Percentiles rank a stretch among this genome's conserved stretches.
phyloP scores from a whole-genome alignment of 2,888 invertebrate species.

The Scaptodrosophila latifasciaeformis region DNA sequence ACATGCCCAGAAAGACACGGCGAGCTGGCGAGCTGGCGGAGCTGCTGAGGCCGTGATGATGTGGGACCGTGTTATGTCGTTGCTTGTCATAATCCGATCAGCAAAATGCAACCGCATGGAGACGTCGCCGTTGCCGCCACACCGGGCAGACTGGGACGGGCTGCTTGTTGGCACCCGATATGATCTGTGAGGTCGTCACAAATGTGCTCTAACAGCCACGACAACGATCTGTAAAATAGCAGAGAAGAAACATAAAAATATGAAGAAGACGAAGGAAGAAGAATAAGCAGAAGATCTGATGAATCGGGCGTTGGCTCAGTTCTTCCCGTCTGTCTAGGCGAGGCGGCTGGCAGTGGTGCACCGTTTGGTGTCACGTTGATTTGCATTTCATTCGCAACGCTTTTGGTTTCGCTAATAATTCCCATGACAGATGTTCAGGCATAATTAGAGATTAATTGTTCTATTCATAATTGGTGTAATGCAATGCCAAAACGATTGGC shows the following conservation, averaged over 20 bases:
- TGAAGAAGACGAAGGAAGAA: background rate
- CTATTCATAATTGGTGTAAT: conserved; percentile 62
- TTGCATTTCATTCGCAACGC: conserved; percentile 46
- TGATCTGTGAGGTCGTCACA: conserved; percentile 57
- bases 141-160: conserved; percentile 6
- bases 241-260: too few species aligned
- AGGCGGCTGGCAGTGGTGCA: conserved; percentile 5
- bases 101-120: conserved; percentile 17
- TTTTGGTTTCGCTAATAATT: conserved; percentile 57
- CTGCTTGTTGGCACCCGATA: conserved; percentile 14
- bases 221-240: conserved; percentile 18
- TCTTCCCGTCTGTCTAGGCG: background rate
- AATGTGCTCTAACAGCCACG: background rate
- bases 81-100: conserved; percentile 73
- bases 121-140: conserved; percentile 5
- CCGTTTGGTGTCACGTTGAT: conserved; percentile 46
- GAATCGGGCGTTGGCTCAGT: conserved; percentile 3
- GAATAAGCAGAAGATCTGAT: conserved; percentile 12
- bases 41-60: conserved; percentile 17
- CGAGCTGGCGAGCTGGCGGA: background rate
- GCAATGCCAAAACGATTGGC: conserved; percentile 18
- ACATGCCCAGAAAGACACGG: conserved; percentile 10
- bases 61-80: conserved; percentile 41
- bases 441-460: conserved; percentile 75
- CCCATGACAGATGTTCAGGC: conserved; percentile 72